phyloP scores from a whole-genome alignment of 2,888 invertebrate species.

The Marasmarcha lunaedactyla region DNA sequence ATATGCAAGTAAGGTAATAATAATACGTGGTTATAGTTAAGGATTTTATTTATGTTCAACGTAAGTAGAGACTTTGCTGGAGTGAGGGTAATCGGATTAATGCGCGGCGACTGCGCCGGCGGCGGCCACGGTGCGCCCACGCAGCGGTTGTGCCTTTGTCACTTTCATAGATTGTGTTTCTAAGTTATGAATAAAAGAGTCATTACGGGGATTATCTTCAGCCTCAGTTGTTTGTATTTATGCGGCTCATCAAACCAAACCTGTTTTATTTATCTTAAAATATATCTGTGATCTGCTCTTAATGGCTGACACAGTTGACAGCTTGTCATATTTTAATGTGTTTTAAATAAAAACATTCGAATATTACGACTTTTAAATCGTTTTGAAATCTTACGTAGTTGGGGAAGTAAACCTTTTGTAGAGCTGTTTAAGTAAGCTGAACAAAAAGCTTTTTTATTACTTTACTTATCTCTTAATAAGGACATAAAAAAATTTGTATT shows the following conservation, averaged over 20 bases:
- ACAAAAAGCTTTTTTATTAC: no score
- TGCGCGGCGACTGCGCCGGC: slow-evolving; percentile 28
- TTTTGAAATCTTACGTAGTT: neutral
- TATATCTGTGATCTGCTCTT: no score
- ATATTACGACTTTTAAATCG: slow-evolving; percentile 2
- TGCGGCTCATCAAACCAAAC: no score
- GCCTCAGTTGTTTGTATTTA: no score
- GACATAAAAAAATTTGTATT: no score
- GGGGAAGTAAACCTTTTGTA: no score
- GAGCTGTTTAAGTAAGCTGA: no score
- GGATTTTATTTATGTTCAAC: slow-evolving; percentile 8
- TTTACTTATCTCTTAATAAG: no score
- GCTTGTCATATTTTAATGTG: no score
- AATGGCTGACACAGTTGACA: no score
- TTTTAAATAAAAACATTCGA: neutral
- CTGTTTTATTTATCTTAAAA: no score
- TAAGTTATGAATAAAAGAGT: neutral
- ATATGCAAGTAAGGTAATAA: neutral
- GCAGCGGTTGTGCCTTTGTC: slow-evolving; percentile 42
- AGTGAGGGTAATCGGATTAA: slow-evolving; percentile 48
- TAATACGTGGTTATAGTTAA: slow-evolving; percentile 9
- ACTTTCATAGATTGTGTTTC: slow-evolving; percentile 34
- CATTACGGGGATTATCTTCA: neutral
- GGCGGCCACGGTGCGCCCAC: slow-evolving; percentile 34
- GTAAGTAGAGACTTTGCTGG: slow-evolving; percentile 17